Evolutionary conservation across 2,797 vertebrate species (phyloP).

Genomic region (Pseudomugil tenellus): DNA sequence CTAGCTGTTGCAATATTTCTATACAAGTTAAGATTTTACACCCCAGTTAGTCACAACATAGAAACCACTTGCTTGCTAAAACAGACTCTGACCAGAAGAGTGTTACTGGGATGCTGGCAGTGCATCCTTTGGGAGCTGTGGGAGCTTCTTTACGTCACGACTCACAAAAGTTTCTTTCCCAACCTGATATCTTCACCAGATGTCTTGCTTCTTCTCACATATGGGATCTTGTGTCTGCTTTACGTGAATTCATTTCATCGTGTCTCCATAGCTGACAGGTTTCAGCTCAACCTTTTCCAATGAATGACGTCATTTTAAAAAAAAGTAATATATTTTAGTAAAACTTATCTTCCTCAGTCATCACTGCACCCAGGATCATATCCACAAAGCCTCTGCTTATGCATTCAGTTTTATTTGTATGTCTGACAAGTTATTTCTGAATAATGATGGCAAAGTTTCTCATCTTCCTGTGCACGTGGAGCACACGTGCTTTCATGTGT

Average conservation of each 20-base stretch:
- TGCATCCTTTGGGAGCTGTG: neutral
- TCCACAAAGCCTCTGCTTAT: neutral
- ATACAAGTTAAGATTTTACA: too few species aligned
- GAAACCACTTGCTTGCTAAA: neutral
- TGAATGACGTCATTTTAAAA: neutral
- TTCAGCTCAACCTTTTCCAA: slow-evolving; percentile 7
- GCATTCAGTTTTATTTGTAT: neutral
- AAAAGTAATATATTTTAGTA: neutral
- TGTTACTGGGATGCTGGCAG: neutral
- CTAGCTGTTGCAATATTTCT: neutral
- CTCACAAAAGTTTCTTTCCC: neutral
- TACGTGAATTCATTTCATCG: slow-evolving; percentile 24
- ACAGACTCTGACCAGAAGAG: neutral
- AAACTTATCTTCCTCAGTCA: neutral
- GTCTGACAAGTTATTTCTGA: slow-evolving; percentile 26
- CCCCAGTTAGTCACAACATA: neutral
- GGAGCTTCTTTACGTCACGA: neutral
- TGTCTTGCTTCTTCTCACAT: slow-evolving; percentile 8
- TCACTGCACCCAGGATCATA: neutral
- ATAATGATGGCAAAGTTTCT: slow-evolving; percentile 7
- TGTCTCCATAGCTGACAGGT: slow-evolving; percentile 25
- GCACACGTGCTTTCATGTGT: slow-evolving; percentile 29
- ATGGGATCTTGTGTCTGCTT: slow-evolving; percentile 41
- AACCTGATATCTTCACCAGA: neutral
- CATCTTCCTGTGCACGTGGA: slow-evolving; percentile 3